Conservation (phyloP, 1,140 invertebrate genomes). For the Berghia stephanieae region DNA sequence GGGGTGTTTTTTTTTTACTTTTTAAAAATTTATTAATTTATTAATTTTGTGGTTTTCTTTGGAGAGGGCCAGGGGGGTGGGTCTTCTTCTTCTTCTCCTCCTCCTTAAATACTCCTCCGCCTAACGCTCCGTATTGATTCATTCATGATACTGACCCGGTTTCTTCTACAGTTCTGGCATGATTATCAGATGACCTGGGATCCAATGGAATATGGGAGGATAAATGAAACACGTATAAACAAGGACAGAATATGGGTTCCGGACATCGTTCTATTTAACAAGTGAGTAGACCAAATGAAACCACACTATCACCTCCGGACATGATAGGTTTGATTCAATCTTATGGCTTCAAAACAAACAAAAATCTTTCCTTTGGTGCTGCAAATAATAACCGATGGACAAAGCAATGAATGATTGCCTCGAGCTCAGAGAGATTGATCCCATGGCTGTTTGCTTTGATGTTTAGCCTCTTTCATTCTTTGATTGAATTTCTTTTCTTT, state of each 20-base stretch:
- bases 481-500: too few relatives aligned
- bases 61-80: too few relatives aligned
- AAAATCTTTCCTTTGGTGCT: background rate
- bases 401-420: too few relatives aligned
- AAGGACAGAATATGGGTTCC: background rate
- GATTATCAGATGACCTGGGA: slow-evolving; percentile 19
- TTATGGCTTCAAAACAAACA: background rate
- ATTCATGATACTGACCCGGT: background rate
- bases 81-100: too few relatives aligned
- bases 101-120: too few relatives aligned
- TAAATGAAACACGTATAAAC: background rate
- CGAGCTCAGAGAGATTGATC: background rate
- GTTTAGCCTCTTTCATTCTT: background rate
- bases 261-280: slow-evolving; percentile 24
- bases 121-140: too few relatives aligned
- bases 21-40: too few relatives aligned
- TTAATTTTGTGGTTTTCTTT: too few relatives aligned
- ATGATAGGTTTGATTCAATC: too few relatives aligned
- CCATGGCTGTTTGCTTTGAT: background rate
- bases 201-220: background rate
- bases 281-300: slow-evolving; percentile 24
- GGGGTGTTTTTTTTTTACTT: too few relatives aligned
- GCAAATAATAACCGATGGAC: background rate
- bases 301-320: too few relatives aligned
- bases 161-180: background rate